phyloP scores from a whole-genome alignment of 2,888 invertebrate species.

The Anthophora plumipes region DNA sequence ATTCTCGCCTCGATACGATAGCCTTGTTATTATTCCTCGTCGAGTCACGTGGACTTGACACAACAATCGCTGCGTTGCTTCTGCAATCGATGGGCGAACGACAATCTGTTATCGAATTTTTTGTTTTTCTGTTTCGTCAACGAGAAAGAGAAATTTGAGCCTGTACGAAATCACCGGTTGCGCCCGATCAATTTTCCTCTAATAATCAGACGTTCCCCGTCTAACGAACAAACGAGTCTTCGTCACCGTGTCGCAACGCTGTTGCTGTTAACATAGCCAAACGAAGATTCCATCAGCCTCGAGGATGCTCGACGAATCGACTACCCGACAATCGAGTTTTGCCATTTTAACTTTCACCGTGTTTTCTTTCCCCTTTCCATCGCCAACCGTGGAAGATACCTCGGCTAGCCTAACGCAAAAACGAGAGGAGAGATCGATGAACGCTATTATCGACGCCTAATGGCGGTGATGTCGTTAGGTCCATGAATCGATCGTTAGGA shows the following conservation, averaged over 20 bases:
- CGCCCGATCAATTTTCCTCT: background rate
- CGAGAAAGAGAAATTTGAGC: background rate
- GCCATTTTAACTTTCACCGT: background rate
- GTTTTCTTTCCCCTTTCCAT: background rate
- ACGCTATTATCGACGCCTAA: slow-evolving; percentile 28
- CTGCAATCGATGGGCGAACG: background rate
- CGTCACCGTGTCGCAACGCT: background rate
- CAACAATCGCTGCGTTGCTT: background rate
- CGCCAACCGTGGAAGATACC: background rate
- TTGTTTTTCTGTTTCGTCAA: too few species aligned
- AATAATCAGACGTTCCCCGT: background rate
- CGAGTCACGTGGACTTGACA: slow-evolving; percentile 1
- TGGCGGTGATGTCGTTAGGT: slow-evolving; percentile 1
- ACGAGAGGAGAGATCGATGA: slow-evolving; percentile 27
- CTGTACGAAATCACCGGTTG: background rate
- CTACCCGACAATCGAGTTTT: background rate
- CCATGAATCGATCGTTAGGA: slow-evolving; percentile 13
- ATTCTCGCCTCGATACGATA: slow-evolving; percentile 6
- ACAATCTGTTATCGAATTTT: slow-evolving; percentile 14
- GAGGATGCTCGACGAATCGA: background rate
- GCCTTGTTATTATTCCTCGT: background rate
- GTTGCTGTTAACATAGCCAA: background rate
- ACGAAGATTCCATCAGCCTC: background rate
- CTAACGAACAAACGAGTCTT: background rate
- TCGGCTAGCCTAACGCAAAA: background rate